Conservation (phyloP, 2,113 vertebrate genomes). For the Lamprotornis superbus region DNA sequence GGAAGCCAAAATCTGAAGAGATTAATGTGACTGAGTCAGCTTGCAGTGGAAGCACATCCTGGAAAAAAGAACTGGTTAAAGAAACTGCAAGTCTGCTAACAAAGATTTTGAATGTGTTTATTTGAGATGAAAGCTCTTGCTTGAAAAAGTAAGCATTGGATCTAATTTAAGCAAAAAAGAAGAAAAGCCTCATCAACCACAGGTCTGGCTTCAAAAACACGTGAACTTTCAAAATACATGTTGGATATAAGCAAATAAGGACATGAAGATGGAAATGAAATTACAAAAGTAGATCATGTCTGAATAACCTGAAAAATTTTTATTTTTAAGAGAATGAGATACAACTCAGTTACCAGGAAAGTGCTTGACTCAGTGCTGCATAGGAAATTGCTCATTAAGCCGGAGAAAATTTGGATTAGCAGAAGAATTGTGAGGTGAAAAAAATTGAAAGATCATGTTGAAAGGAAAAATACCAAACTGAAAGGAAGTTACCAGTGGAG, state of each 20-base stretch:
- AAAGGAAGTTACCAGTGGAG: slow-evolving; percentile 61
- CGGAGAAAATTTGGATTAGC: slow-evolving; percentile 47
- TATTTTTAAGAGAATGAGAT: neutral
- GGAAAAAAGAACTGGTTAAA: slow-evolving; percentile 11
- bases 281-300: neutral
- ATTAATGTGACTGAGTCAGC: slow-evolving; percentile 52
- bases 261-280: neutral
- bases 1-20: slow-evolving; percentile 36
- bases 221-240: neutral
- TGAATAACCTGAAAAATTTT: neutral
- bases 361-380: neutral
- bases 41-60: neutral
- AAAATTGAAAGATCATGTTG: slow-evolving; percentile 18
- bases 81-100: slow-evolving; percentile 13
- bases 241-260: neutral
- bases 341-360: neutral
- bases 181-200: neutral
- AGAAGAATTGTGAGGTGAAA: slow-evolving; percentile 49
- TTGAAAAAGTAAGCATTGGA: neutral
- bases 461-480: slow-evolving; percentile 49
- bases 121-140: neutral
- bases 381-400: slow-evolving; percentile 35
- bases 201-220: neutral
- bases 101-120: slow-evolving; percentile 8
- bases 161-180: neutral